Evolutionary conservation across 2,797 vertebrate species (phyloP).

Genomic region (Gila robusta): DNA sequence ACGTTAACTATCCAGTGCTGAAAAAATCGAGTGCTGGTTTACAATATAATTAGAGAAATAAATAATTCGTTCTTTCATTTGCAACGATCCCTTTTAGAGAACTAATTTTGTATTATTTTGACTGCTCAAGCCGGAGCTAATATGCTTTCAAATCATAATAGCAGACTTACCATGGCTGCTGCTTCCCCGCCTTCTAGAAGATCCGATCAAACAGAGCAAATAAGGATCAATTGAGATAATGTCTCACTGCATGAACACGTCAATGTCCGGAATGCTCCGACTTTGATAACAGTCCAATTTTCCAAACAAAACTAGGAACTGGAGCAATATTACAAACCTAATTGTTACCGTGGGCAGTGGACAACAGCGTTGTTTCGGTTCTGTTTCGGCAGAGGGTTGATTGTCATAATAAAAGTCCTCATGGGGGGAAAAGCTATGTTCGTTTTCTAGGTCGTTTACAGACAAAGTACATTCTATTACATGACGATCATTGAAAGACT

Average conservation of each 20-base stretch:
- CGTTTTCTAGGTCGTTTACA: background rate
- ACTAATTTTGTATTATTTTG: background rate
- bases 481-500: background rate
- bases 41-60: background rate
- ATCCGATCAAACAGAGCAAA: background rate
- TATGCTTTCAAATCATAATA: conserved; percentile 16
- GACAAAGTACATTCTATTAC: background rate
- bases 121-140: background rate
- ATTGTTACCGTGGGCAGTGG: background rate
- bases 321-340: background rate
- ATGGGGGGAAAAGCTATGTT: background rate
- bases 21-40: background rate
- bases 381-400: background rate
- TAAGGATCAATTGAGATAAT: background rate
- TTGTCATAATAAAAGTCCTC: conserved; percentile 46
- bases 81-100: background rate
- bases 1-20: too few species aligned
- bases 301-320: background rate
- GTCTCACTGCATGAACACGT: background rate
- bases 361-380: background rate
- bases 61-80: background rate
- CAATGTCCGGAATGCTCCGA: background rate
- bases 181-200: conserved; percentile 10
- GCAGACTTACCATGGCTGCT: conserved; percentile 31
- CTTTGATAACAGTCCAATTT: background rate